Base-by-base conservation (phyloP, 2,797 vertebrate species). In the Gadopsis marmoratus region DNA sequence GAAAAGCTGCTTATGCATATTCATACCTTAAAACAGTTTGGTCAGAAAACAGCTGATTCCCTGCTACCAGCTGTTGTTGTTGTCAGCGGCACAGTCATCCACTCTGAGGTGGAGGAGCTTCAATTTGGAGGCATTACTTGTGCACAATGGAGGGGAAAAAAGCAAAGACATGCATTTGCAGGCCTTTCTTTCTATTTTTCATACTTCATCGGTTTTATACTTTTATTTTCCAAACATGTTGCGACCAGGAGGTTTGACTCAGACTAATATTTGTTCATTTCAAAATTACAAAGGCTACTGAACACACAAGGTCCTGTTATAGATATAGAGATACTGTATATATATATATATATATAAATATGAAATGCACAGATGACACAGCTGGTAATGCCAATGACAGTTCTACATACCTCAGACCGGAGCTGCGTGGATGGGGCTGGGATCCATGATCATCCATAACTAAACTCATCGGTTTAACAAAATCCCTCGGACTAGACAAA, bases 361-460 rank as follows among this genome's bases (percentile, higher is more conserved):
- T 73, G 31, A 62, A 81, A 75, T 2, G 21, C 10, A 69, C 35
- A 73, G 13, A 71, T 31, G 47, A 64, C 61, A 55, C 54, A 82
- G 77, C 77, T 74, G 68, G 19, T 41, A 58, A 73, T 65, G 51
- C 62, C 70, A 63, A 78, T 79, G 76, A 80, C 66, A 78, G 69
- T 53, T 50, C 43, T 17, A 85, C 91, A 72, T 95, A 96, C 96
- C 96, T 94, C 91, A 86, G 73, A 78, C 66, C 84, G 51, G 93
- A 84, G 77, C 85, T 90, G 77, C 89, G 82, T 72, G 88, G 85
- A 92, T 87, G 90, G 16, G 88, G 83, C 76, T 91, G 93, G 60
- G 90, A 88, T 92, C 89, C 91, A 53, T 81, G 89, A 71, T 94
- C 92, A 84, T 95, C 95, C 95, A 95, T 95, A 81, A 91, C 94